Conservation (phyloP, 2,888 invertebrate species). For the Drosophila meridiana region DNA sequence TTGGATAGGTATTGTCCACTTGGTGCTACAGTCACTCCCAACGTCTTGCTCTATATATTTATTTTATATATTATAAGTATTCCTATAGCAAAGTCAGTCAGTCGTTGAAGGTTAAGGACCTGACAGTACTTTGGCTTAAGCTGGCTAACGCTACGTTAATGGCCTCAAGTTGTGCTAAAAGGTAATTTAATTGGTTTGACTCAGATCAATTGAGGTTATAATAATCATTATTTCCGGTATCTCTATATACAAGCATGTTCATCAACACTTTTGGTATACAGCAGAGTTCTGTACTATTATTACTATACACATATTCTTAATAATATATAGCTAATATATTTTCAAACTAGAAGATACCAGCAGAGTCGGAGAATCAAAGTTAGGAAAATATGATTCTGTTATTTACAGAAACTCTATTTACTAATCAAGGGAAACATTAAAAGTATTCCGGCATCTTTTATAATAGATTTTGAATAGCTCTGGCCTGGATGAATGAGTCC, state of each 20-base stretch:
- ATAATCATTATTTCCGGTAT: neutral
- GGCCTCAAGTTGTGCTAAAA: constrained; percentile 1
- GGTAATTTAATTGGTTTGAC: constrained; percentile 13
- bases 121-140: constrained; percentile 25
- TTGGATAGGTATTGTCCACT: constrained; percentile 9
- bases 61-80: neutral
- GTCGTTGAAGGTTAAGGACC: constrained; percentile 68
- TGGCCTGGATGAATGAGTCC: no score
- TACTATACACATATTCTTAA: no score
- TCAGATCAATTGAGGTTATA: neutral
- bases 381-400: no score
- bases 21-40: constrained; percentile 1
- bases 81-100: constrained; percentile 18
- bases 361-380: no score
- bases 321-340: no score
- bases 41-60: constrained; percentile 1
- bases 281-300: neutral
- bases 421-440: no score
- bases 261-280: neutral
- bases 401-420: no score
- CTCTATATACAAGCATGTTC: no score
- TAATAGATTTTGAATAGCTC: no score
- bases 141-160: neutral
- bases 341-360: no score
- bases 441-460: no score